Base-by-base conservation (phyloP, 1,140 invertebrate species). In the Solenopsis invicta region DNA sequence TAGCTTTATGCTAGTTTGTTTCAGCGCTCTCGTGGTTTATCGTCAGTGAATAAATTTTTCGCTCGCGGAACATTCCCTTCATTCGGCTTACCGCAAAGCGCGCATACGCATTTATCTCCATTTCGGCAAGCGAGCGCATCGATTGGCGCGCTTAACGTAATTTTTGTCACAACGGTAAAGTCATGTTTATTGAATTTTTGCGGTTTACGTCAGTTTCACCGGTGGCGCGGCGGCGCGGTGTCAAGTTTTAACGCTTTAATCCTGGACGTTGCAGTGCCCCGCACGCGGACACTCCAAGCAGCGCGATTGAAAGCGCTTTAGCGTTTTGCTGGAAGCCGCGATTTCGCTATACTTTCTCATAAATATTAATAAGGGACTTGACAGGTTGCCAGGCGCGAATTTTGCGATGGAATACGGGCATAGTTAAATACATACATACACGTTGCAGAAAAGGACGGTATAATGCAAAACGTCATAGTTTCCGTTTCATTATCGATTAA, bases 301-400 rank as follows among this genome's bases (percentile, higher is more conserved):
- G 52, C 69, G n/a, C 69, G 80, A 84, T 84, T 84, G 80, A 75
- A 84, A 84, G 71, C 69, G 80, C 69, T 84, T 84, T 84, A 74
- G 69, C 41, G 80, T 84, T 84, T 84, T 84, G 41, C 54, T 13
- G 69, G 29, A 10, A 82, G 67, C 37, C 37, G 29, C 80, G 69
- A 84, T 61, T 37, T 74, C 80, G 80, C 52, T 59, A 84, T 75
- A 62, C 45, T 62, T 84, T 61, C 69, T 84, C 80, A 84, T 84
- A 84, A 84, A 84, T 84, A 84, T 84, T 84, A 84, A 84, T 84
- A 71, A 74, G 69, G 24, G n/a, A 13, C 69, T 75, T 75, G 80
- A 84, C 80, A 84, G 80, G 54, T 4, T 75, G 80, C 80, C 80
- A 84, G 54, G 18, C 50, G 37, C 37, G 66, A 72, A 54, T 61